Evolutionary conservation across 2,888 invertebrate genomes (phyloP).

Genomic region (Lepidocyrtinus sp.): DNA sequence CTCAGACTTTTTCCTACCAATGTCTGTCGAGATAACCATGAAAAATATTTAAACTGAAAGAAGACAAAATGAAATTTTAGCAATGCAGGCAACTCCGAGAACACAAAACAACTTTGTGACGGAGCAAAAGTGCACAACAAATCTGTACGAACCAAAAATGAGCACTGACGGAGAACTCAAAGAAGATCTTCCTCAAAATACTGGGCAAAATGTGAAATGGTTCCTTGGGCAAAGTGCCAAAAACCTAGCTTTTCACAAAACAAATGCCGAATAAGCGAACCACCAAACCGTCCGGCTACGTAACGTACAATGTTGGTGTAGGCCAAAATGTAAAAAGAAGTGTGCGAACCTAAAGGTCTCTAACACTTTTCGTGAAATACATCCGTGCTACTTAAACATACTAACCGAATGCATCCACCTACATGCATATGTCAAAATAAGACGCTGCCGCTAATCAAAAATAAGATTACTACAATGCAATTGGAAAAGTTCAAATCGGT

Average conservation of each 20-base stretch:
- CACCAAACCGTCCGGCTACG: constrained; percentile 9
- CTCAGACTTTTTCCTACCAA: not conserved
- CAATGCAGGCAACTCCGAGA: constrained; percentile 52
- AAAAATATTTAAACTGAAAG: constrained; percentile 19
- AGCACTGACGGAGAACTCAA: constrained; percentile 57
- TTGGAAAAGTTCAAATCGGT: too few species aligned
- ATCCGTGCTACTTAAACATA: not conserved
- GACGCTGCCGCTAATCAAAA: too few species aligned
- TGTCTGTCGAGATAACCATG: not conserved
- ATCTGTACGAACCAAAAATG: constrained; percentile 58
- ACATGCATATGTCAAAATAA: not conserved
- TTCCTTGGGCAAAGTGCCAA: constrained; percentile 64
- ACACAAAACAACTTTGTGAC: constrained; percentile 17
- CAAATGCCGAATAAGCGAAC: constrained; percentile 12
- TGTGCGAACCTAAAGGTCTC: constrained; percentile 48
- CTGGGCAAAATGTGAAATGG: constrained; percentile 48
- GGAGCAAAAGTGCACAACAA: constrained; percentile 42
- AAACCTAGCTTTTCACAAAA: constrained; percentile 51
- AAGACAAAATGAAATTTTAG: constrained; percentile 7
- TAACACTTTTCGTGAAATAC: constrained; percentile 19
- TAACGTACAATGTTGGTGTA: constrained; percentile 25
- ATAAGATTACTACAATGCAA: too few species aligned
- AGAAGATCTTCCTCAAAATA: constrained; percentile 42
- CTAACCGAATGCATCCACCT: too few species aligned
- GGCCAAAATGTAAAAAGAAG: constrained; percentile 36